A percentile compares a stretch with the other conserved stretches of the same genome.
phyloP scores from a whole-genome alignment of 2,888 invertebrate species.

The Parapristionchus giblindavisi region DNA sequence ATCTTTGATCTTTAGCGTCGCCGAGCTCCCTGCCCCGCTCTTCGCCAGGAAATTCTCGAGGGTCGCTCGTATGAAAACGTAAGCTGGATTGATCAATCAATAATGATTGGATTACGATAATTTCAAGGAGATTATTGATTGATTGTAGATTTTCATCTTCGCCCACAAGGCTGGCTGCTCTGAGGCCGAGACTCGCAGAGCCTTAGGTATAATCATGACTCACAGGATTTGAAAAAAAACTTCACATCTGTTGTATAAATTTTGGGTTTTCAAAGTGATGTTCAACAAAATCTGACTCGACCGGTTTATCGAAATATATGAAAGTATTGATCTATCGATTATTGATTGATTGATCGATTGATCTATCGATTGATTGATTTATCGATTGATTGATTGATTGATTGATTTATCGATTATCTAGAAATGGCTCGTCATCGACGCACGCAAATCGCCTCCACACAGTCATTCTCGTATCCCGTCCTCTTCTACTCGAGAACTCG shows the following conservation, averaged over 20 bases:
- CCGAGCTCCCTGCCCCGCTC: conserved; percentile 29
- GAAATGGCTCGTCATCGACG: conserved; percentile 28
- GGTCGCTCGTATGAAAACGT: conserved; percentile 25
- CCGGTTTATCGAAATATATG: too few relatives aligned
- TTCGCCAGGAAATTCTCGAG: conserved; percentile 7
- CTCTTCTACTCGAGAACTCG: conserved; percentile 23
- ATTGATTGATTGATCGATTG: background rate
- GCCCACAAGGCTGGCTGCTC: conserved; percentile 27
- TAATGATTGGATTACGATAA: background rate
- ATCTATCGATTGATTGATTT: background rate
- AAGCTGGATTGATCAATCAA: background rate
- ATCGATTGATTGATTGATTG: background rate
- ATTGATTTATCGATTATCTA: background rate
- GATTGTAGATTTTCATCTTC: conserved; percentile 29
- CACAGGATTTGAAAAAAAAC: background rate
- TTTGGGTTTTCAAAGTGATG: background rate
- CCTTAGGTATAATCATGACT: background rate
- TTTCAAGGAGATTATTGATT: background rate
- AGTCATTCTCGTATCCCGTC: conserved; percentile 5
- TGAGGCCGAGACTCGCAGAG: conserved; percentile 6
- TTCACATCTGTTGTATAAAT: background rate
- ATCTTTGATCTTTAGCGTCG: background rate
- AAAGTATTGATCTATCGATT: background rate
- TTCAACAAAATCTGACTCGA: background rate
- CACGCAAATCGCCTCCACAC: conserved; percentile 9